These are phyloP conservation scores for Pseudonaja textilis DNA, from an alignment of 2,113 vertebrate genomes.

Conservation along the genomic window DNA sequence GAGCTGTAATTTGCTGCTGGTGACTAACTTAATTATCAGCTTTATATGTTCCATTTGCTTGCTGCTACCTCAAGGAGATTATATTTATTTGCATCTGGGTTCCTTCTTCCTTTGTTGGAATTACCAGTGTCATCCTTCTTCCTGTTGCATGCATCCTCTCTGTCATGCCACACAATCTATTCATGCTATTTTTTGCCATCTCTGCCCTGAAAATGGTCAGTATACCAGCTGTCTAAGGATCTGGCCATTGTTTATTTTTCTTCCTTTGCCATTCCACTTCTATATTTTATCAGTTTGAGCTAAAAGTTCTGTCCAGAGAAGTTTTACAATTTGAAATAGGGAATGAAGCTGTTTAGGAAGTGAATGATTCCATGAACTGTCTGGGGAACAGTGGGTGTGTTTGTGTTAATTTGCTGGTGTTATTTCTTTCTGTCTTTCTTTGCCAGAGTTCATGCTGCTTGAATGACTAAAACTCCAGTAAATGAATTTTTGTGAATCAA, in stretches of 20 bases:
- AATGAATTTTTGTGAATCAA: neutral
- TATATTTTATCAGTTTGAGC: neutral
- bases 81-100: constrained; percentile 42
- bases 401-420: neutral
- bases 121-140: neutral
- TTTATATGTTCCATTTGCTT: constrained; percentile 23
- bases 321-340: neutral
- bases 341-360: neutral
- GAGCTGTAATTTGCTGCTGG: constrained; percentile 26
- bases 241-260: neutral
- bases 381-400: neutral
- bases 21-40: constrained; percentile 55
- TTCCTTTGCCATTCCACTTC: neutral
- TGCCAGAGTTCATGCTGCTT: neutral
- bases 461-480: neutral
- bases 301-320: neutral
- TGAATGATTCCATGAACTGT: neutral
- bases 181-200: constrained; percentile 4
- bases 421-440: neutral
- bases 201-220: neutral
- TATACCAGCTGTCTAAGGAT: neutral
- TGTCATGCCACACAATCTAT: neutral
- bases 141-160: neutral
- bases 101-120: constrained; percentile 48
- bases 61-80: constrained; percentile 45